Base-by-base conservation (phyloP, 2,797 vertebrate genomes). In the Carduelis carduelis region DNA sequence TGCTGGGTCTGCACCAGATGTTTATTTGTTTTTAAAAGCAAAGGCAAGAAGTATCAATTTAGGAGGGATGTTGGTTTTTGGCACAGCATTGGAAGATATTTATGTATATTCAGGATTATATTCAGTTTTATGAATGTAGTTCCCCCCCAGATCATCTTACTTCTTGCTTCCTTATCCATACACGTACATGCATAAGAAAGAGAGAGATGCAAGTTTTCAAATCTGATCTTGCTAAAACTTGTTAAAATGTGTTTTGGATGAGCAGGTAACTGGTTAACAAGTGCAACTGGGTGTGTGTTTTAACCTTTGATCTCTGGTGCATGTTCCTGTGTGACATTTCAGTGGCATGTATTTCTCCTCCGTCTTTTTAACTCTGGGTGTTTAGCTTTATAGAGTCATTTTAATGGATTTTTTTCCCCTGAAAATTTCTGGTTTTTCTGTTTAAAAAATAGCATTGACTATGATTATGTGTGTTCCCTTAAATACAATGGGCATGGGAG, bases 201-300 rank as follows among this genome's bases (percentile, higher is more conserved):
- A 93, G 83, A 93, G 35, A 81, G 24, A 76, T 93, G 83, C 90
- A 71, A 64, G 41, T 80, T 89, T 94, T 95, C 94, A 91, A 92
- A 84, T 80, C 85, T 64, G 72, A 77, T 66, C 96, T 93, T 76
- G 94, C 97, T 96, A 92, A 96, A 95, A 86, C 93, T 92, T 80
- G 64, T 87, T 90, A 14, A 61, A 83, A 17, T 41, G 2, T 27
- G 61, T 81, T 64, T 60, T 2, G 34, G 69, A 63, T 65, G n/a
- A 87, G 44, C 89, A 92, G 74, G 82, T 83, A 56, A 53, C 83
- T 46, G 69, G 85, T 95, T 94, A 89, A 91, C 86, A 75, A 96
- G 84, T 66, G 39, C 81, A 59, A 50, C 78, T 65, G 61, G 91
- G 88, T 83, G 87, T 89, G 93, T 85, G 61, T 94, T 94, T 93